phyloP scores from a whole-genome alignment of 2,113 vertebrate genomes.

The Acrocephalus arundinaceus region DNA sequence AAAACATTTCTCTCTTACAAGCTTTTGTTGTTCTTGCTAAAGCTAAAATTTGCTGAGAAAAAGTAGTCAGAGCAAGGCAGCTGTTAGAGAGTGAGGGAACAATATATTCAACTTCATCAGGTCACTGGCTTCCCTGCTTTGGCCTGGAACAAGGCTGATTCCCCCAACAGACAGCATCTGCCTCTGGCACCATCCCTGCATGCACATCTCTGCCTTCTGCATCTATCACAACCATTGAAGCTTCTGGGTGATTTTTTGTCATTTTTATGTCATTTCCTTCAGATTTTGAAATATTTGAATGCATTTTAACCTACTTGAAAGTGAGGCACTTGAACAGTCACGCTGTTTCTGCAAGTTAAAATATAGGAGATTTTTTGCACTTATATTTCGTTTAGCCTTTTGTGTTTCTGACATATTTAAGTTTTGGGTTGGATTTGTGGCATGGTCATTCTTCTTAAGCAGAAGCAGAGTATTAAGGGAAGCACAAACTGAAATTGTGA shows the following conservation, averaged over 20 bases:
- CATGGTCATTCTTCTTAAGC: background rate
- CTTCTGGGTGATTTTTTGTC: conserved; percentile 20
- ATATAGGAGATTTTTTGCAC: background rate
- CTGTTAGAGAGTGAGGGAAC: background rate
- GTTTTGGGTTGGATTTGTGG: background rate
- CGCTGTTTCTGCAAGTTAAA: background rate
- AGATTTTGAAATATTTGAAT: conserved; percentile 15
- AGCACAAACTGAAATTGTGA: background rate
- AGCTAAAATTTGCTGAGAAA: background rate
- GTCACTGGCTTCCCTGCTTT: background rate
- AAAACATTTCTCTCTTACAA: background rate
- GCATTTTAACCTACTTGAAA: conserved; percentile 26
- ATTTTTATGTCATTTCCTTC: conserved; percentile 30
- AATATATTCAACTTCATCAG: background rate
- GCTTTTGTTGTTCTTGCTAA: background rate
- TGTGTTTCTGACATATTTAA: background rate
- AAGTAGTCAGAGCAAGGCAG: background rate
- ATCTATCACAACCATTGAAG: background rate
- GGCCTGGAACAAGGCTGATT: background rate
- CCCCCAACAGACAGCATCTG: conserved; percentile 35
- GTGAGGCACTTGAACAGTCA: background rate
- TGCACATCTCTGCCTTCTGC: background rate
- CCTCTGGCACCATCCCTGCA: conserved; percentile 20
- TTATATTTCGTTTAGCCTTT: background rate
- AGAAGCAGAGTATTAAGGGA: background rate